Evolutionary conservation across 2,113 vertebrate species (phyloP), one percentile per base, ranked within the genome.

Genomic region (Pollimyrus isidori): DNA sequence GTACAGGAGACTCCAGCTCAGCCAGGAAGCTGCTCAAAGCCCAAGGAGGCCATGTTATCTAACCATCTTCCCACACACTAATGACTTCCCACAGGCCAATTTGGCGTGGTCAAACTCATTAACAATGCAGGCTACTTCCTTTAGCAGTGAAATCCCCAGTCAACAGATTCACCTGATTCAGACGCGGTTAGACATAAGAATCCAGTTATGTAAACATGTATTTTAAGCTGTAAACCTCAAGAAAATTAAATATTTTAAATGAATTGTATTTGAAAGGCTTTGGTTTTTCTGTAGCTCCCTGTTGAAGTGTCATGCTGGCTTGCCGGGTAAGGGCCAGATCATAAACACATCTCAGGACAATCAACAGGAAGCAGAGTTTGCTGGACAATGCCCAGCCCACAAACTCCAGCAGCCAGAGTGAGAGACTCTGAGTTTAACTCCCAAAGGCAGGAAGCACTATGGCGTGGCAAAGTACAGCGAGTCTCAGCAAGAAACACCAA

Each of bases 341-440:
- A 48, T 85, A 89, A 88, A 88, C 69, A 84, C 39, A 89, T 86
- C 3, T 76, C 88, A 90, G 82, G 87, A 90, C 46, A 93, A 91
- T 87, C 69, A 89, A 90, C 88, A 92, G 91, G 90, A 93, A 92
- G 91, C 76, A 19, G 6, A 48, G 89, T 49, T 39, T 84, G 84
- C 85, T 85, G 13, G 15, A 88, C 87, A 90, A 90, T 84, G 19
- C 73, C 76, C 89, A 48, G 80, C 76, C 87, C 58, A 0, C 42
- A 89, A 39, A 49, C 0, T 48, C 73, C 69, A 10, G 52, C 0
- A 0, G 62, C 45, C 86, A 76, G 1, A 69, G 88, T 90, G 87
- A 85, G 87, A 30, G 46, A 56, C 86, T 49, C 82, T 52, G 50
- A 91, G 26, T 86, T 46, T 26, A 11, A 39, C 39, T 23, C 4